phyloP scores from a whole-genome alignment of 2,888 invertebrate genomes.

The Nomada goodeniana region DNA sequence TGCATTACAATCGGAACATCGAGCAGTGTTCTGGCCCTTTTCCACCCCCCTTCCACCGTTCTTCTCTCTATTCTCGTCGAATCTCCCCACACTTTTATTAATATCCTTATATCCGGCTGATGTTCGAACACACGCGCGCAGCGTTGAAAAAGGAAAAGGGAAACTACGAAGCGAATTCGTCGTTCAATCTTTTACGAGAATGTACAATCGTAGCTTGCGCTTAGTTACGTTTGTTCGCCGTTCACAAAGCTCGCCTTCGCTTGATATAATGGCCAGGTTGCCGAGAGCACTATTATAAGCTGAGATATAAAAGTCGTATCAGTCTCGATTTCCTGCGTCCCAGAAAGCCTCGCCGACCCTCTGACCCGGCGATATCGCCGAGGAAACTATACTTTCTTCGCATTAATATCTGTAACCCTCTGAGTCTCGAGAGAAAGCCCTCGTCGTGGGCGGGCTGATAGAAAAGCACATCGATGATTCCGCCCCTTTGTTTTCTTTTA shows the following conservation, averaged over 20 bases:
- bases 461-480: conserved; percentile 34
- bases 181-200: not conserved
- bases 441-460: conserved; percentile 1
- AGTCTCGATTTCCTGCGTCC: conserved; percentile 62
- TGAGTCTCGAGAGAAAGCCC: conserved; percentile 32
- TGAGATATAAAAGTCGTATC: conserved; percentile 61
- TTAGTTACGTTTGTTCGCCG: conserved; percentile 27
- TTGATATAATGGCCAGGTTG: conserved; percentile 53
- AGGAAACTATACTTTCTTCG: conserved; percentile 47
- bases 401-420: conserved; percentile 63
- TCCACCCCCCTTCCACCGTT: too few species aligned
- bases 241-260: conserved; percentile 55
- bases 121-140: too few species aligned
- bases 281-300: conserved; percentile 19
- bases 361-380: conserved; percentile 31
- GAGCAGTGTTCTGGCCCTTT: too few species aligned
- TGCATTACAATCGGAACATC: too few species aligned
- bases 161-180: not conserved
- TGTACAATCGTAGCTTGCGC: not conserved
- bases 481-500: conserved; percentile 38
- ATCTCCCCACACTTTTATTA: not conserved
- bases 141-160: not conserved
- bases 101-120: not conserved
- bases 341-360: conserved; percentile 52
- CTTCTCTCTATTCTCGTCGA: too few species aligned